phyloP scores from a whole-genome alignment of 1,140 invertebrate species.

The Ctenoplectra terminalis region DNA sequence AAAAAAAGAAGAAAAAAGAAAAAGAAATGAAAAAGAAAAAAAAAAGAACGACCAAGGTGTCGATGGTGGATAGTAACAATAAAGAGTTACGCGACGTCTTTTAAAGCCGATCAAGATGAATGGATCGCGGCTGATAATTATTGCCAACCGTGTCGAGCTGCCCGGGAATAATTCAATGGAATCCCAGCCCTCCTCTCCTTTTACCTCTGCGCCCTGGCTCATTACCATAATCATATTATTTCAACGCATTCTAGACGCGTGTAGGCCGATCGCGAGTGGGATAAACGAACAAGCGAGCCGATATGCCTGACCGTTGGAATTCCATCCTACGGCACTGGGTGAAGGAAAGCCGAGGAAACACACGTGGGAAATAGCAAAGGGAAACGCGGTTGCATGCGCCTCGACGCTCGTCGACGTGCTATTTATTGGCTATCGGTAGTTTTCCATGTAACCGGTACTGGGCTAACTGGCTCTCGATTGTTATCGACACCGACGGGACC shows the following conservation, averaged over 20 bases:
- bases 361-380: slow-evolving; percentile 45
- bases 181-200: slow-evolving; percentile 6
- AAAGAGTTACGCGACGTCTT: slow-evolving; percentile 59
- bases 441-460: slow-evolving; percentile 42
- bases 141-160: slow-evolving; percentile 57
- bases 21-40: not conserved
- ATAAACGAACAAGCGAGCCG: slow-evolving; percentile 49
- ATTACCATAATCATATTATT: slow-evolving; percentile 73
- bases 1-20: too few species aligned
- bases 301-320: slow-evolving; percentile 41
- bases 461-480: slow-evolving; percentile 18
- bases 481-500: not conserved
- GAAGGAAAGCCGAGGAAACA: slow-evolving; percentile 42
- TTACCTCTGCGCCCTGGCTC: not conserved
- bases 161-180: slow-evolving; percentile 62
- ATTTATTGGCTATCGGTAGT: slow-evolving; percentile 39
- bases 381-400: slow-evolving; percentile 21
- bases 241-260: slow-evolving; percentile 61
- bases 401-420: slow-evolving; percentile 1
- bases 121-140: slow-evolving; percentile 70
- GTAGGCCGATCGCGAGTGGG: slow-evolving; percentile 66
- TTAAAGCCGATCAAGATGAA: slow-evolving; percentile 68
- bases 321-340: slow-evolving; percentile 50
- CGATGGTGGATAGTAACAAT: slow-evolving; percentile 40
- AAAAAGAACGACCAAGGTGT: slow-evolving; percentile 7